Evolutionary conservation across 2,113 vertebrate species (phyloP), one percentile per base, ranked within the genome.

Genomic region (Suncus etruscus): DNA sequence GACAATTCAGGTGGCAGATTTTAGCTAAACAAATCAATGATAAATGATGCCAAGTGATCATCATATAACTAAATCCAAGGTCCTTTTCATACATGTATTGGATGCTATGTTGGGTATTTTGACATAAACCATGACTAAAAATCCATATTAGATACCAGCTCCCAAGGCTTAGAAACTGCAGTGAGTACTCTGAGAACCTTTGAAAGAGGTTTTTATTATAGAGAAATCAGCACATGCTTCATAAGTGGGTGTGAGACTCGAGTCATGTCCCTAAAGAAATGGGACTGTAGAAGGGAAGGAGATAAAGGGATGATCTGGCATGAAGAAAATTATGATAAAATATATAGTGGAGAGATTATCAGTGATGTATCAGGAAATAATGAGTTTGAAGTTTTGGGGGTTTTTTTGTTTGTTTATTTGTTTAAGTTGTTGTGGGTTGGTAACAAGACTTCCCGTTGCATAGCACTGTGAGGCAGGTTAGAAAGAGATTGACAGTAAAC

Each of bases 161-260:
- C 29, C 61, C 31, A 20, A 61, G 58, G 5, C 48, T 68, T 77
- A 50, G 58, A 63, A 78, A 82, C 27, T 11, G 12, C 16, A 15
- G 1, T 63, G n/a, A 74, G 22, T 8, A 16, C 25, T 66, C 39
- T 77, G 45, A 83, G 54, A 50, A 68, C 79, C 29, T 22, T 4
- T 20, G 20, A 48, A 73, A 77, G 83, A 65, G 27, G 63, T 58
- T 66, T 87, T 65, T 88, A 74, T 69, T 48, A 70, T 70, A n/a
- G 45, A 93, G 63, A 80, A 74, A 20, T 77, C 78, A 92, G n/a
- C 11, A 24, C 66, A 70, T 15, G 80, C 9, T 74, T 89, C 16
- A 7, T 32, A 51, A 61, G 47, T 61, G n/a, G 32, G 73, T 63
- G 6, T 65, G 48, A 86, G 47, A 51, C 45, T 45, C 32, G n/a